Evolutionary conservation across 1,140 invertebrate genomes (phyloP), one percentile per base, ranked within the genome.

Genomic region (Uloborus diversus): DNA sequence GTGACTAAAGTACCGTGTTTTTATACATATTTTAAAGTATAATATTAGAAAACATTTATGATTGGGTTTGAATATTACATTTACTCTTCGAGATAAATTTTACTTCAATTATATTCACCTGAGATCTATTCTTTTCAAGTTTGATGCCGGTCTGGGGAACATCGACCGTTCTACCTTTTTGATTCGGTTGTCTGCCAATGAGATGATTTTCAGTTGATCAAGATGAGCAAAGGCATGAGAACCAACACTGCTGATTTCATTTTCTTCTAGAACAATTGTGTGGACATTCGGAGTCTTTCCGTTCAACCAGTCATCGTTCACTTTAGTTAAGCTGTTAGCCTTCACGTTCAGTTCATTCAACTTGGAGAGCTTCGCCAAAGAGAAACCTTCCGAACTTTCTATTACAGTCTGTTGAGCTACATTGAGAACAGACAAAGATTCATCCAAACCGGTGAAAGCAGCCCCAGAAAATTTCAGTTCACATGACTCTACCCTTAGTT

Each of bases 301-400:
- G 23, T 76, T 76, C 61, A 76, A 27, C 73, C 73, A 76, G 0
- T 9, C 57, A 13, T 76, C 73, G 20, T 53, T 47, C 1, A 76
- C 61, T 20, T 20, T 62, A 0, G 23, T 20, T n/a, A 76, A 4
- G 4, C 37, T 3, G 14, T 76, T 76, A 0, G 28, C 17, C 14
- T 76, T 28, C 2, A 76, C 61, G 14, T 65, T 33, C 9, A 76
- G 17, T 17, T 65, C 61, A 9, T 64, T 25, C 14, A 76, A 27
- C n/a, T 65, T 76, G 1, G 59, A 23, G 7, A 76, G 32, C 13
- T 56, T 51, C 1, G 73, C 73, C 23, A 76, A 28, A 2, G 59
- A 35, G 23, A 76, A 76, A 9, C 32, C 14, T 11, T 76, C 71
- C 25, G 35, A n/a, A 32, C 73, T 76, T 23, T 62, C 66, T 11